Percentiles rank a stretch among this genome's conserved stretches.
These are phyloP conservation scores for Agrochola circellaris DNA, from an alignment of 2,888 invertebrate genomes.

Conservation along the genomic window DNA sequence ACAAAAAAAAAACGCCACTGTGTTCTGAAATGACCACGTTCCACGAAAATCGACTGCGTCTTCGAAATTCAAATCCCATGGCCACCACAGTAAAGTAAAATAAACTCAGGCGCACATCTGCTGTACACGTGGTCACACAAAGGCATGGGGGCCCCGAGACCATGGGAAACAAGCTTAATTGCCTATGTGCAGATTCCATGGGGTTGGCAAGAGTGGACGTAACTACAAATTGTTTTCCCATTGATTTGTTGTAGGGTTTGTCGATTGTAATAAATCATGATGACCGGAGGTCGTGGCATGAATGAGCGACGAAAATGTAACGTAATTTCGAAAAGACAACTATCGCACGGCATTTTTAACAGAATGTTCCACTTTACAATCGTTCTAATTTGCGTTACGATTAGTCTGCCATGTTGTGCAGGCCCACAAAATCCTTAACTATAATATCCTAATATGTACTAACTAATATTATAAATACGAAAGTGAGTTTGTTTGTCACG, in stretches of 20 bases:
- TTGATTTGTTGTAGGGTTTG: constrained; percentile 27
- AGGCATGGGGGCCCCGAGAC: constrained; percentile 74
- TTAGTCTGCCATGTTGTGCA: neutral
- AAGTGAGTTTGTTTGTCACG: too few species aligned
- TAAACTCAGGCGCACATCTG: constrained; percentile 82
- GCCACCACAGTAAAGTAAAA: constrained; percentile 69
- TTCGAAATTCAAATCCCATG: constrained; percentile 43
- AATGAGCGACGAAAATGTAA: neutral
- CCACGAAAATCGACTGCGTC: constrained; percentile 16
- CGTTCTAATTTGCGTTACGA: neutral
- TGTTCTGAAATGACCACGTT: constrained; percentile 28
- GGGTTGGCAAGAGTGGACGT: constrained; percentile 33
- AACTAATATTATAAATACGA: too few species aligned
- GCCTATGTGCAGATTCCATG: constrained; percentile 60
- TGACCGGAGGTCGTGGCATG: neutral
- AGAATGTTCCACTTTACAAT: too few species aligned
- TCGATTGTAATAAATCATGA: neutral
- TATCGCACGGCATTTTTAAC: neutral
- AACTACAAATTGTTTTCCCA: constrained; percentile 47
- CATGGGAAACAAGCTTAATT: constrained; percentile 68
- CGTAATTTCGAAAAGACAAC: neutral
- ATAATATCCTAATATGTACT: too few species aligned
- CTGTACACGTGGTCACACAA: constrained; percentile 81
- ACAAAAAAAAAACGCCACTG: neutral
- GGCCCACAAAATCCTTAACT: neutral